A percentile compares a stretch with the other conserved stretches of the same genome.
These are phyloP conservation scores for Tethea ocularis DNA, from an alignment of 2,888 invertebrate genomes.

Conservation along the genomic window DNA sequence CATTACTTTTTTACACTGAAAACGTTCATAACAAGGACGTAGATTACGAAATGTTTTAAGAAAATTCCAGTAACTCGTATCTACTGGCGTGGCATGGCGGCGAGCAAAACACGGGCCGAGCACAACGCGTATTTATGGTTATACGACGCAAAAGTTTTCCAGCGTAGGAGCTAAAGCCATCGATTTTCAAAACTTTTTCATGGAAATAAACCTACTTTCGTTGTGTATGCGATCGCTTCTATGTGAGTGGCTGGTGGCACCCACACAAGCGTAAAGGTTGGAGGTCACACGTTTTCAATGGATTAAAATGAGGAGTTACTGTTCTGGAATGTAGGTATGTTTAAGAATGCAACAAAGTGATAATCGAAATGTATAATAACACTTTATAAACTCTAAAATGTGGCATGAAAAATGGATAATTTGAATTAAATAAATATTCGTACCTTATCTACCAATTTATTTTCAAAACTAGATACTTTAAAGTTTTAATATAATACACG, in stretches of 20 bases:
- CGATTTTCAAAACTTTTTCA: slow-evolving; percentile 85
- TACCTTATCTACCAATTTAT: no score
- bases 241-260: slow-evolving; percentile 58
- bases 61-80: slow-evolving; percentile 58
- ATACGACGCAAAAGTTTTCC: slow-evolving; percentile 80
- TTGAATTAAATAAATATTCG: no score
- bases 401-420: no score
- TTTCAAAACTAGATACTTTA: no score
- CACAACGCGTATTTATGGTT: slow-evolving; percentile 77
- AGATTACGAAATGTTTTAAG: slow-evolving; percentile 60
- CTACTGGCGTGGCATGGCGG: slow-evolving; percentile 48
- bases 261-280: slow-evolving; percentile 48
- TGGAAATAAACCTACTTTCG: slow-evolving; percentile 84
- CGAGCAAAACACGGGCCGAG: slow-evolving; percentile 73
- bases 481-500: no score
- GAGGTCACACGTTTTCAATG: slow-evolving; percentile 69
- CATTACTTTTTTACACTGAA: slow-evolving; percentile 11
- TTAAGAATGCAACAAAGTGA: neutral
- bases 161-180: slow-evolving; percentile 82
- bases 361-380: neutral
- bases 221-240: slow-evolving; percentile 61
- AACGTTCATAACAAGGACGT: slow-evolving; percentile 42
- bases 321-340: slow-evolving; percentile 8
- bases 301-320: slow-evolving; percentile 27
- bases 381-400: no score